These are phyloP conservation scores for Peucedramus taeniatus DNA, from an alignment of 2,113 vertebrate species.

Conservation along the genomic window DNA sequence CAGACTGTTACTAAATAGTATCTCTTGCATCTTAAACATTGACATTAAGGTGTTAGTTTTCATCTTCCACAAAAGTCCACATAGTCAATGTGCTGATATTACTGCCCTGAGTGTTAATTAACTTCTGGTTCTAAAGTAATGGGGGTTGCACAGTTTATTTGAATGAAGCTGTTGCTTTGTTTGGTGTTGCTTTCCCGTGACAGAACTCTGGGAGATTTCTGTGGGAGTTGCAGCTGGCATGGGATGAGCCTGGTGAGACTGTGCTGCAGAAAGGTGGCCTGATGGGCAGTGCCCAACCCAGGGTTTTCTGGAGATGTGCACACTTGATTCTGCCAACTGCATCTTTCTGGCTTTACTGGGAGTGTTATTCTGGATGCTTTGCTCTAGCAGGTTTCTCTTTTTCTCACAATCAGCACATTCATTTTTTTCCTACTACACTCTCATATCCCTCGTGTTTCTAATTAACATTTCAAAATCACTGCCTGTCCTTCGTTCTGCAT, in stretches of 20 bases:
- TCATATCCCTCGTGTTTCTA: slow-evolving; percentile 44
- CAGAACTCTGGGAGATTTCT: not conserved
- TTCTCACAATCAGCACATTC: not conserved
- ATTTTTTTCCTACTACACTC: not conserved
- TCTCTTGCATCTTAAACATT: not conserved
- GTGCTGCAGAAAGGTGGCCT: not conserved
- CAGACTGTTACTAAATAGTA: not conserved
- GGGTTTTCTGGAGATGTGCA: not conserved
- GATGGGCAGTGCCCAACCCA: not conserved
- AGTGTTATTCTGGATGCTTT: not conserved
- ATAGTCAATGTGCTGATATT: not conserved
- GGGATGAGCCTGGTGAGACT: fast-evolving
- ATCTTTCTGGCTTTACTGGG: not conserved
- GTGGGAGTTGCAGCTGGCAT: not conserved
- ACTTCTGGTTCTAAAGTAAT: fast-evolving
- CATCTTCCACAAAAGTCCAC: not conserved
- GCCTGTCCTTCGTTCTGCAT: not conserved
- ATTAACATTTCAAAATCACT: slow-evolving; percentile 47
- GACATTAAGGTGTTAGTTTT: not conserved
- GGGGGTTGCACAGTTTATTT: not conserved
- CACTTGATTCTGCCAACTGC: not conserved
- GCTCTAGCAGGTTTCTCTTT: not conserved
- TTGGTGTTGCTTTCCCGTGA: fast-evolving
- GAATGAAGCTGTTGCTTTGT: not conserved
- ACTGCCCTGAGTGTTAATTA: not conserved